Conservation (phyloP, 2,113 vertebrate species). For the Lagenorhynchus albirostris region DNA sequence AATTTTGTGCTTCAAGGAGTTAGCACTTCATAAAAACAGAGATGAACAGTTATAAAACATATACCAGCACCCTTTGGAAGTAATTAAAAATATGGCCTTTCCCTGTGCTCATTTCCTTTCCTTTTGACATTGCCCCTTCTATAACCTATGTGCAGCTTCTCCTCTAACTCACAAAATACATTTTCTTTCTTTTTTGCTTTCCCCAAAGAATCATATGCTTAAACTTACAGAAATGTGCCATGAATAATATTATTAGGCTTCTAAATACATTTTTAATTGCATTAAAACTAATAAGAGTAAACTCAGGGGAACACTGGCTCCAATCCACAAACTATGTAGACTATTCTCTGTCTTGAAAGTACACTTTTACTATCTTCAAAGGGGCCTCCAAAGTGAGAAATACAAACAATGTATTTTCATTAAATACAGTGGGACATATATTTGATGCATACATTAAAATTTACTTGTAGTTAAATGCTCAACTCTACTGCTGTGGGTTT, state of each 20-base stretch:
- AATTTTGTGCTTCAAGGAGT: conserved; percentile 69
- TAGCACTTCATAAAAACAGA: conserved; percentile 68
- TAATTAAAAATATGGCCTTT: conserved; percentile 68
- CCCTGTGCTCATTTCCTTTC: conserved; percentile 23
- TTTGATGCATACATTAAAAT: conserved; percentile 36
- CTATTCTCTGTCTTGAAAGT: neutral
- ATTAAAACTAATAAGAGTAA: neutral
- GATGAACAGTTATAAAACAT: conserved; percentile 64
- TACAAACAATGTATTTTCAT: conserved; percentile 35
- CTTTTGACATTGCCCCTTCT: neutral
- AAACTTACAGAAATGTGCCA: conserved; percentile 19
- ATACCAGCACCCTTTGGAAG: conserved; percentile 57
- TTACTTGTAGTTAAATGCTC: conserved; percentile 30
- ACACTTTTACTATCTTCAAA: conserved; percentile 12
- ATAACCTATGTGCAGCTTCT: neutral
- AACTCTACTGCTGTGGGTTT: neutral
- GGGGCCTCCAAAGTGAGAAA: neutral
- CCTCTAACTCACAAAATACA: neutral
- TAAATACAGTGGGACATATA: neutral
- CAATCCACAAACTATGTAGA: neutral
- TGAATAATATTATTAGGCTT: neutral
- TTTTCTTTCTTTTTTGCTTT: conserved; percentile 9
- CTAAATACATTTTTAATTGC: neutral
- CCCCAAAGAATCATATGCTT: neutral
- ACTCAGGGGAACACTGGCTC: neutral